Evolutionary conservation across 2,113 vertebrate genomes (phyloP).

Genomic region (Daubentonia madagascariensis): DNA sequence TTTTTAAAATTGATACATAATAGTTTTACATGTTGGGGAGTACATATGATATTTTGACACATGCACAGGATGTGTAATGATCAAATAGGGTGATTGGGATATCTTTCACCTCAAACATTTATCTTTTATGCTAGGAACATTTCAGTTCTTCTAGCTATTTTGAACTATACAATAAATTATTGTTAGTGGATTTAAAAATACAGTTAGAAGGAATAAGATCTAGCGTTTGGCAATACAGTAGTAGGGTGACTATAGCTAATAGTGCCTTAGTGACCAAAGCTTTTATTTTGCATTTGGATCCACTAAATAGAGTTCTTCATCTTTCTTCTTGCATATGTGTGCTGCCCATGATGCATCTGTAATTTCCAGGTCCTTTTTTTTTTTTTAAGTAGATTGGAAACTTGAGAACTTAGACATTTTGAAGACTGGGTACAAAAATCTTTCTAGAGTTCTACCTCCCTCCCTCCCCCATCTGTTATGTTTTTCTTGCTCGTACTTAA

Average conservation of each 20-base stretch:
- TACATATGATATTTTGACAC: background rate
- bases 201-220: background rate
- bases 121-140: background rate
- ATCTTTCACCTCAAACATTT: background rate
- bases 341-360: background rate
- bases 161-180: background rate
- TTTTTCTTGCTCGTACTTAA: background rate
- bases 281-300: background rate
- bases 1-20: background rate
- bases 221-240: background rate
- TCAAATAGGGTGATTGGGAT: background rate
- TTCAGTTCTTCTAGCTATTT: background rate
- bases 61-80: background rate
- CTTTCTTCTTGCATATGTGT: background rate
- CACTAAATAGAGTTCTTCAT: background rate
- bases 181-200: background rate
- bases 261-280: background rate
- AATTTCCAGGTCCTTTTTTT: background rate
- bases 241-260: background rate
- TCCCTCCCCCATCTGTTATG: background rate
- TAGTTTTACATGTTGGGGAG: background rate
- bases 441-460: background rate
- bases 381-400: background rate
- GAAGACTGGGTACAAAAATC: background rate
- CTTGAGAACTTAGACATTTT: background rate